Percentiles rank a stretch among this genome's conserved stretches.
Evolutionary conservation across 1,140 invertebrate genomes (phyloP).

Genomic region (Sweltsa coloradensis): DNA sequence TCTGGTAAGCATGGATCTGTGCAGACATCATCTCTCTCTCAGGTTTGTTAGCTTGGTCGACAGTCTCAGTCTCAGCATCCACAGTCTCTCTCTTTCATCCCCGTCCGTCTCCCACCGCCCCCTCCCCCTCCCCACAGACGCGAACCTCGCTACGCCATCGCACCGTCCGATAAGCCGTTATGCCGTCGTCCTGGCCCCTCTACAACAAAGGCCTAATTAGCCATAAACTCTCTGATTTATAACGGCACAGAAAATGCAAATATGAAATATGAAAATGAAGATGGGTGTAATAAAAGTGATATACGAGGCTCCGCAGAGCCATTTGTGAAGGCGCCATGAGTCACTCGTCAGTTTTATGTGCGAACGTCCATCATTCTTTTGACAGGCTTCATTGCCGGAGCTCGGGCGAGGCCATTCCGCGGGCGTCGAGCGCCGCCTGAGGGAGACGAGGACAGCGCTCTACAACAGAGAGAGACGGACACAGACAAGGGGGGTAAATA

Average conservation of each 20-base stretch:
- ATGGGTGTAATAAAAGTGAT: slow-evolving; percentile 67
- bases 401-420: slow-evolving; percentile 9
- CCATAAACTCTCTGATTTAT: slow-evolving; percentile 54
- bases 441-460: not conserved
- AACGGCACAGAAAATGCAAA: slow-evolving; percentile 47
- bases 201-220: slow-evolving; percentile 49
- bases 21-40: not conserved
- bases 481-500: no score
- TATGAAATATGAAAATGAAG: slow-evolving; percentile 74
- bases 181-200: slow-evolving; percentile 27
- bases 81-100: slow-evolving; percentile 28
- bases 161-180: slow-evolving; percentile 32
- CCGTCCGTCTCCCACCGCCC: not conserved
- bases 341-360: slow-evolving; percentile 45
- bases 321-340: slow-evolving; percentile 50
- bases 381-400: slow-evolving; percentile 46
- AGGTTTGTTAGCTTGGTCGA: not conserved
- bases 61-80: slow-evolving; percentile 20
- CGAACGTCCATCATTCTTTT: slow-evolving; percentile 51
- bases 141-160: slow-evolving; percentile 9
- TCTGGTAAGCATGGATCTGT: not conserved
- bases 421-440: not conserved
- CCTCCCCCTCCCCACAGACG: not conserved
- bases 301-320: slow-evolving; percentile 58
- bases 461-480: no score